Conservation (phyloP, 1,140 invertebrate species). For the Sinella curviseta region DNA sequence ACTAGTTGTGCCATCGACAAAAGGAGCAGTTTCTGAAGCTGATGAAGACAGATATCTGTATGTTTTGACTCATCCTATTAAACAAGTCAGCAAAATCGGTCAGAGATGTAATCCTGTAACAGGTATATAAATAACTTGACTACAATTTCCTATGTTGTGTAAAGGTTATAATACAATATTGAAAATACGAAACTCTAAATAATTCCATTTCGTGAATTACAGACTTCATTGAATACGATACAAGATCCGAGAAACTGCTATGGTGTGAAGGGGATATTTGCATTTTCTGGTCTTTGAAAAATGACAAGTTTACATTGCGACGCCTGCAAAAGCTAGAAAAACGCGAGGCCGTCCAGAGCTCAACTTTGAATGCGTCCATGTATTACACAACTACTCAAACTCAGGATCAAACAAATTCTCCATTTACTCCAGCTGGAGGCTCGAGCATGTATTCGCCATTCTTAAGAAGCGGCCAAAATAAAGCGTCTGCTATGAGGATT, state of each 20-base stretch:
- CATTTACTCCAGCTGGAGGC: constrained; percentile 16
- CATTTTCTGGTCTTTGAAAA: constrained; percentile 45
- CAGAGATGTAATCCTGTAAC: not conserved
- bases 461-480: not conserved
- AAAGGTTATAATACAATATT: no score
- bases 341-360: constrained; percentile 21
- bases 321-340: constrained; percentile 35
- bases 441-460: constrained; percentile 31
- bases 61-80: constrained; percentile 45
- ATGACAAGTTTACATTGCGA: constrained; percentile 41
- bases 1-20: constrained; percentile 39
- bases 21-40: not conserved
- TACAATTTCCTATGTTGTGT: constrained; percentile 6
- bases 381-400: constrained; percentile 13
- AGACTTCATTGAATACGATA: constrained; percentile 43
- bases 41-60: constrained; percentile 37
- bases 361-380: constrained; percentile 36
- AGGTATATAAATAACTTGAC: constrained; percentile 9
- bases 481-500: constrained; percentile 12
- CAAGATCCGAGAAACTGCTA: constrained; percentile 34
- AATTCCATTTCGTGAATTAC: not conserved
- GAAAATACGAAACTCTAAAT: no score
- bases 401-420: not conserved
- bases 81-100: constrained; percentile 46
- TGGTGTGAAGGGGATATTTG: constrained; percentile 44